A percentile compares a stretch with the other conserved stretches of the same genome.
These are phyloP conservation scores for Promerops cafer DNA, from an alignment of 2,113 vertebrate genomes.

Conservation along the genomic window DNA sequence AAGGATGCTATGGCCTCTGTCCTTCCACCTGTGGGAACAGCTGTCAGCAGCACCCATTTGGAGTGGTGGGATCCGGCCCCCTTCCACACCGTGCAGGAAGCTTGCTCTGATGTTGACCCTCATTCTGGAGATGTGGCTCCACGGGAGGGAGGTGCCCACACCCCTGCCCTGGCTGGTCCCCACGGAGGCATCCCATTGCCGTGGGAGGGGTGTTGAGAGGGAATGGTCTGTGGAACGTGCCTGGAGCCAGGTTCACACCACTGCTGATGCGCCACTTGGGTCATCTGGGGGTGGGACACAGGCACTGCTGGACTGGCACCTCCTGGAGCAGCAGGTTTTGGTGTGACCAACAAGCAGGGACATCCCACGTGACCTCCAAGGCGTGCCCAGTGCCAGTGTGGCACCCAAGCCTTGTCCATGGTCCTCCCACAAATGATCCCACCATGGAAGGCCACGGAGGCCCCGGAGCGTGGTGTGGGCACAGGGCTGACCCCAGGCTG, in stretches of 20 bases:
- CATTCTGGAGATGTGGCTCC: neutral
- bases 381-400: neutral
- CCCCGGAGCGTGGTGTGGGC: neutral
- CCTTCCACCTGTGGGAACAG: neutral
- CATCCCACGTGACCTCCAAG: neutral
- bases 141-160: neutral
- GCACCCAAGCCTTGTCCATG: neutral
- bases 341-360: neutral
- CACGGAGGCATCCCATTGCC: neutral
- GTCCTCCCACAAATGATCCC: neutral
- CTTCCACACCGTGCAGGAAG: neutral
- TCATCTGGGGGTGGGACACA: neutral
- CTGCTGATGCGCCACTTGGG: neutral
- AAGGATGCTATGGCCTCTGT: neutral
- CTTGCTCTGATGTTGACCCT: neutral
- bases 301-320: neutral
- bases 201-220: neutral
- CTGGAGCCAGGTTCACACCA: neutral
- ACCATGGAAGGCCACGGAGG: neutral
- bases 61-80: neutral
- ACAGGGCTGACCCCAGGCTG: neutral
- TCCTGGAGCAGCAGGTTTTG: neutral
- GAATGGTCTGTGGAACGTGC: rapidly evolving
- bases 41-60: neutral
- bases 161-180: neutral